phyloP scores from a whole-genome alignment of 1,140 invertebrate genomes.

The Aricia agestis region DNA sequence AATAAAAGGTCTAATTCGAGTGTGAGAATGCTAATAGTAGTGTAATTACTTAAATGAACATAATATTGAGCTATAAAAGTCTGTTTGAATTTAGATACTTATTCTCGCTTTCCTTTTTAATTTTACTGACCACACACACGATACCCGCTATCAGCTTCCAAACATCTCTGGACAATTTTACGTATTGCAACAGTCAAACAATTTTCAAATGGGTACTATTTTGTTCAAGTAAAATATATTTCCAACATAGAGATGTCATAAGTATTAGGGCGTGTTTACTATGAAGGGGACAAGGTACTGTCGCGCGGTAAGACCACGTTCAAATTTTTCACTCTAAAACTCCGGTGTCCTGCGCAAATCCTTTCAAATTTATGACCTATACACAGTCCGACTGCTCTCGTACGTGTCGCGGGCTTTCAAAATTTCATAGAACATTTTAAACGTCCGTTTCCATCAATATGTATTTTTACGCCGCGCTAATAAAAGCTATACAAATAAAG shows the following conservation, averaged over 20 bases:
- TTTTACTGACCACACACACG: too few species aligned
- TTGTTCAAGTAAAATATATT: neutral
- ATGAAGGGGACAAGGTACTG: conserved; percentile 35
- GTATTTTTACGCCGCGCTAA: conserved; percentile 4
- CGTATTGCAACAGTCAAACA: too few species aligned
- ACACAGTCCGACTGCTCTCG: conserved; percentile 28
- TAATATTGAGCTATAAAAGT: too few species aligned
- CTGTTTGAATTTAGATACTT: too few species aligned
- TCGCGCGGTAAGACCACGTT: conserved; percentile 39
- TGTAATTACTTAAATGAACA: too few species aligned
- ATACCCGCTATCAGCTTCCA: too few species aligned
- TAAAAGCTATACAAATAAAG: conserved; percentile 25
- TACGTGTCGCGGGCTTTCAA: conserved; percentile 1
- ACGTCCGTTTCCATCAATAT: conserved; percentile 13
- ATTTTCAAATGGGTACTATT: neutral
- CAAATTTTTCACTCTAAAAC: conserved; percentile 62
- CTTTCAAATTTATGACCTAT: conserved; percentile 64
- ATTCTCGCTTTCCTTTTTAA: too few species aligned
- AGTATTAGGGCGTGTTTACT: conserved; percentile 1
- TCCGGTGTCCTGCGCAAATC: conserved; percentile 58
- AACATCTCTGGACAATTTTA: too few species aligned
- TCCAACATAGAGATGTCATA: neutral
- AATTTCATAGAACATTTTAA: neutral
- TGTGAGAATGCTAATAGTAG: too few species aligned
- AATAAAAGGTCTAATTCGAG: too few species aligned